Evolutionary conservation across 2,797 vertebrate genomes (phyloP).

Genomic region (Rhinogobio ventralis): DNA sequence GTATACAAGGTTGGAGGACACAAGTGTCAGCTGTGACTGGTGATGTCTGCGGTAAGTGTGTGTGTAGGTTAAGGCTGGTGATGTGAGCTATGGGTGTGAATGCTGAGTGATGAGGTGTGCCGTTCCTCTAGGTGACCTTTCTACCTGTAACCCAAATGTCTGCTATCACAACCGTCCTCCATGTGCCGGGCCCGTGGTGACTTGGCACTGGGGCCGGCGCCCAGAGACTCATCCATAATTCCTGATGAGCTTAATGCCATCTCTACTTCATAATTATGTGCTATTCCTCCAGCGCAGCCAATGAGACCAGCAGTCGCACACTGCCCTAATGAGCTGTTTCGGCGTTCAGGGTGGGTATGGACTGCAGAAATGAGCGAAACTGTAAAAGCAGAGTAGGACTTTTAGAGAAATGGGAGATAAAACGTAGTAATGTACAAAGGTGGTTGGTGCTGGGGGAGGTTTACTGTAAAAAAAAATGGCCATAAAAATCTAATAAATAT

Average conservation of each 20-base stretch:
- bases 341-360: constrained; percentile 72
- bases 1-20: constrained; percentile 26
- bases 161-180: constrained; percentile 48
- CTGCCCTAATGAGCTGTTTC: constrained; percentile 76
- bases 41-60: constrained; percentile 44
- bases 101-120: constrained; percentile 53
- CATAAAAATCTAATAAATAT: constrained; percentile 53
- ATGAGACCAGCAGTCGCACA: constrained; percentile 74
- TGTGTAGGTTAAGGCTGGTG: constrained; percentile 14
- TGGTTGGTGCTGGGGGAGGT: constrained; percentile 40
- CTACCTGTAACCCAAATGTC: constrained; percentile 73
- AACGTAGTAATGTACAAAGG: constrained; percentile 18
- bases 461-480: constrained; percentile 26
- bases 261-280: constrained; percentile 92
- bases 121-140: constrained; percentile 65
- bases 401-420: background rate
- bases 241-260: constrained; percentile 91
- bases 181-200: constrained; percentile 41
- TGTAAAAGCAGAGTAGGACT: constrained; percentile 39
- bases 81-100: constrained; percentile 28
- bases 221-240: constrained; percentile 86
- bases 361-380: constrained; percentile 62
- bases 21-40: constrained; percentile 25
- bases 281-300: constrained; percentile 90
- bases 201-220: constrained; percentile 50